Evolutionary conservation across 2,888 invertebrate genomes (phyloP), one percentile per base, ranked within the genome.

Genomic region (Calameuta idolon): DNA sequence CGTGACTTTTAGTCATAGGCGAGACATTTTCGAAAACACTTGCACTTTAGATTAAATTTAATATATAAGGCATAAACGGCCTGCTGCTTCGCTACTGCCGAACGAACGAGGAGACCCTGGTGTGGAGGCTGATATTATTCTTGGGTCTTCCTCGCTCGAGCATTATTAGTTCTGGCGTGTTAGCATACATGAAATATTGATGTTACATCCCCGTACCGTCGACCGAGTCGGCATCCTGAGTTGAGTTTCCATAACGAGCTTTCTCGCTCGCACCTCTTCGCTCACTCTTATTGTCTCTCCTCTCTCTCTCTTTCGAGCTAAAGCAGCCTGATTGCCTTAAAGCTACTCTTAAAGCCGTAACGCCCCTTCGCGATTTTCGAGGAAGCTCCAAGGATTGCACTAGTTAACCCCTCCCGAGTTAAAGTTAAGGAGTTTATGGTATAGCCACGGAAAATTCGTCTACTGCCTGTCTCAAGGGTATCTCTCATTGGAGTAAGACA

Each of bases 131-230:
- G 90, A 90, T 91, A 91, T 91, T 91, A 91, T 91, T 91, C 90
- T 90, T 89, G 90, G 89, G 86, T 89, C 89, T 90, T 90, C 89
- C 89, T 85, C 85, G 87, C 84, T 84, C 85, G 87, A 89, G 90
- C 90, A 90, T 91, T 91, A 91, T 91, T 91, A 91, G 91, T 90
- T 91, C 90, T 90, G 88, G 89, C 89, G 89, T 89, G 91, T 91
- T 91, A 91, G 91, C 91, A 91, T 91, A 91, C 90, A 91, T 91
- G 91, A 91, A 91, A 91, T 91, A 91, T 91, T 91, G 91, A 91
- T 91, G 91, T 90, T 90, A 90, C 91, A 88, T 84, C 84, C 81
- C 82, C 81, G 79, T 75, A 37, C 77, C 69, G 79, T 76, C 75
- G 69, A 74, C 79, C 75, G 75, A 80, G 78, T 77, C 81, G 75